phyloP scores from a whole-genome alignment of 2,113 vertebrate genomes.

The Vicugna pacos region DNA sequence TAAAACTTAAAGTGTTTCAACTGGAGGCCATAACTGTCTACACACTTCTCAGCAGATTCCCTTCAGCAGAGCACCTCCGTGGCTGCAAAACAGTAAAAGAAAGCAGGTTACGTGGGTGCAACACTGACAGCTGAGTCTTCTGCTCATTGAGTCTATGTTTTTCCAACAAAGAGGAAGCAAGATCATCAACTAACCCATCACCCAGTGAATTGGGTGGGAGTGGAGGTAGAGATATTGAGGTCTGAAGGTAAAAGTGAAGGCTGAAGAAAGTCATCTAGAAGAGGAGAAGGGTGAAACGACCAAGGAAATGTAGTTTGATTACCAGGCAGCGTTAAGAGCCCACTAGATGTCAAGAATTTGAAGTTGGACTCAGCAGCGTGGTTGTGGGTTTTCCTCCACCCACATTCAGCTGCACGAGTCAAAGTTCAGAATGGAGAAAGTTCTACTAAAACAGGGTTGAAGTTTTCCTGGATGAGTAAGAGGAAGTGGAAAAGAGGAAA shows the following conservation, averaged over 20 bases:
- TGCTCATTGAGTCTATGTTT: not conserved
- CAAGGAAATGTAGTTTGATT: not conserved
- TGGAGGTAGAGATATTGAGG: not conserved
- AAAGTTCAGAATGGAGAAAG: not conserved
- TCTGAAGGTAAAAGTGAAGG: conserved; percentile 23
- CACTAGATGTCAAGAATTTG: not conserved
- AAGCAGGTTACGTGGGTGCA: not conserved
- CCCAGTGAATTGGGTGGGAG: not conserved
- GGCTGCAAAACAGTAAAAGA: not conserved
- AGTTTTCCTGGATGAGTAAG: conserved; percentile 41
- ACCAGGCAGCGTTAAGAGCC: not conserved
- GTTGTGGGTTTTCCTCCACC: conserved; percentile 29
- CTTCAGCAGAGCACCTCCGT: not conserved
- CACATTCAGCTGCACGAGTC: not conserved
- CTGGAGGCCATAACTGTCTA: not conserved
- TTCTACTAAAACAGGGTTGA: not conserved
- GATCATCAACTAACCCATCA: not conserved
- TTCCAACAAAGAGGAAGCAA: not conserved
- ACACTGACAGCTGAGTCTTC: not conserved
- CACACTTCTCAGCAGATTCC: not conserved
- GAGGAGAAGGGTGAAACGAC: not conserved
- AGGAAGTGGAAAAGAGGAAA: conserved; percentile 45
- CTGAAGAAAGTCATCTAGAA: not conserved
- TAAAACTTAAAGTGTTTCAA: not conserved
- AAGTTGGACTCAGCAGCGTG: not conserved